phyloP scores from a whole-genome alignment of 1,140 invertebrate genomes.

The Yoshiicerus persimilis region DNA sequence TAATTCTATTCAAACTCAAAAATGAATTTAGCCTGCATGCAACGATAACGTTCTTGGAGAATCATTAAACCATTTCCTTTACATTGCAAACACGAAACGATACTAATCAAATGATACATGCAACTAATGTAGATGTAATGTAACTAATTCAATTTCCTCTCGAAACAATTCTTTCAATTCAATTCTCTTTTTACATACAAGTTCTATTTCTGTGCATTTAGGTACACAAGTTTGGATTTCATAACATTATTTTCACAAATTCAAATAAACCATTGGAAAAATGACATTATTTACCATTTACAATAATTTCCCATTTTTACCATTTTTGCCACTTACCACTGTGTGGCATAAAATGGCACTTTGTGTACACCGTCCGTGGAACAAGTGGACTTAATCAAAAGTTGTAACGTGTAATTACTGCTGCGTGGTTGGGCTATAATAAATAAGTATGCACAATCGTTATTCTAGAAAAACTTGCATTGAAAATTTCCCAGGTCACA shows the following conservation, averaged over 20 bases:
- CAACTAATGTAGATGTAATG: conserved; percentile 1
- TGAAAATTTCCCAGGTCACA: not conserved
- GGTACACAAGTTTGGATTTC: not conserved
- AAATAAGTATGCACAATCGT: too few relatives aligned
- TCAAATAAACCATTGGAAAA: not conserved
- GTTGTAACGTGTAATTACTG: not conserved
- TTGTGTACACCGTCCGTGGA: too few relatives aligned
- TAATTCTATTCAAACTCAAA: not conserved
- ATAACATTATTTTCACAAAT: not conserved
- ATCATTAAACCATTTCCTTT: not conserved
- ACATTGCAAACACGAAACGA: not conserved
- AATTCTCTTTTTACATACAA: not conserved
- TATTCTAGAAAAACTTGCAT: not conserved
- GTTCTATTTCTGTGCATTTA: not conserved
- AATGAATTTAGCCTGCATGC: not conserved
- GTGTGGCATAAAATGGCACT: not conserved
- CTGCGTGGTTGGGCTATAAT: too few relatives aligned
- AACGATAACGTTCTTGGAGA: not conserved
- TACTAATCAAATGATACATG: not conserved
- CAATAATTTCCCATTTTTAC: not conserved
- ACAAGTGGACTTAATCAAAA: not conserved
- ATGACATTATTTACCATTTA: not conserved
- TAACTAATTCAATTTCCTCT: conserved; percentile 15
- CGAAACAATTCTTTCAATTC: not conserved
- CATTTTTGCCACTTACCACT: not conserved